These are phyloP conservation scores for Erythrocercus mccallii DNA, from an alignment of 2,113 vertebrate genomes.

Conservation along the genomic window DNA sequence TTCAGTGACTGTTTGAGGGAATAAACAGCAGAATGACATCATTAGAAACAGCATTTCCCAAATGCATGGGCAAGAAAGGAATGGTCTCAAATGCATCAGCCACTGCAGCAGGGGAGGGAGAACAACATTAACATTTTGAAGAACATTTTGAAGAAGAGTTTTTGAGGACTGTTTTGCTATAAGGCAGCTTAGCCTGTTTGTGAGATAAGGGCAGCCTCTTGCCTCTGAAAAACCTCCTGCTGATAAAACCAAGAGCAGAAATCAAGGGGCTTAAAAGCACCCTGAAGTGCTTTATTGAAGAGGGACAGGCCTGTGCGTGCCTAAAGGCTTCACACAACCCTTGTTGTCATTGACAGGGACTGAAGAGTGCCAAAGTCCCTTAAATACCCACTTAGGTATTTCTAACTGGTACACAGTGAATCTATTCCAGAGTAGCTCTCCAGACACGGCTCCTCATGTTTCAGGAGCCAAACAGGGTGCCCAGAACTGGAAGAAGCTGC, in stretches of 20 bases:
- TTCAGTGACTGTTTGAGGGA: neutral
- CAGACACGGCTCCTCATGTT: neutral
- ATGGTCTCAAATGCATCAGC: neutral
- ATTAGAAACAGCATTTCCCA: neutral
- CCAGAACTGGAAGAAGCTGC: neutral
- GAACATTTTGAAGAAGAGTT: accelerated
- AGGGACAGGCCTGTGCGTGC: neutral
- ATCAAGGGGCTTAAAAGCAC: neutral
- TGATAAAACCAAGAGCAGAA: neutral
- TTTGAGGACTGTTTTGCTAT: neutral
- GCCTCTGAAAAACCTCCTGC: neutral
- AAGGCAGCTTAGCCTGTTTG: neutral
- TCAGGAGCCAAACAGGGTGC: neutral
- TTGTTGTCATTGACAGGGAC: neutral
- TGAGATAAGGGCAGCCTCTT: neutral
- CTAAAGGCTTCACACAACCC: neutral
- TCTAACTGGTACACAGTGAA: neutral
- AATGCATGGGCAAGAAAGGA: neutral
- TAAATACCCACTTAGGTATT: neutral
- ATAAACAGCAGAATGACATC: neutral
- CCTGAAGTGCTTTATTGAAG: neutral
- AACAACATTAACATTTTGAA: neutral
- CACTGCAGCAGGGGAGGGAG: neutral
- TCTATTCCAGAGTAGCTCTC: neutral
- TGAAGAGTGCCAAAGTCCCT: neutral